A percentile compares a stretch with the other conserved stretches of the same genome.
These are phyloP conservation scores for Myrmecobius fasciatus DNA, from an alignment of 2,113 vertebrate species.

Conservation along the genomic window DNA sequence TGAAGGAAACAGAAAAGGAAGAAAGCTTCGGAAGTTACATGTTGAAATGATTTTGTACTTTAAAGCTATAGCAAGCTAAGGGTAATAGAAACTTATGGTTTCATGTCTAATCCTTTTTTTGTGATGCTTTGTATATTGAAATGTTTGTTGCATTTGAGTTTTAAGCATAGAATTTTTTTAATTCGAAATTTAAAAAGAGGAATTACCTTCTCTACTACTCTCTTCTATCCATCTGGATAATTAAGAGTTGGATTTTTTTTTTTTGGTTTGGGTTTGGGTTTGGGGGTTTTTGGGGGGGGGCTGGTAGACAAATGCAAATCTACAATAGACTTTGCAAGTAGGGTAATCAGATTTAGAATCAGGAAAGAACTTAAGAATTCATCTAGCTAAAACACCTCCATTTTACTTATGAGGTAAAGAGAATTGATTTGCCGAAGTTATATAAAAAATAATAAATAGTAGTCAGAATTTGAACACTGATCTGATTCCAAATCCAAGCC, in stretches of 20 bases:
- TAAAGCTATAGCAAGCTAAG: background rate
- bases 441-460: background rate
- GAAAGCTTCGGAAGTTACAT: background rate
- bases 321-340: background rate
- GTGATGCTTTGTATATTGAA: background rate
- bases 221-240: background rate
- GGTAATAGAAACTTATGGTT: background rate
- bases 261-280: no score
- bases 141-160: background rate
- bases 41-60: background rate
- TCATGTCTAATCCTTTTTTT: background rate
- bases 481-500: background rate
- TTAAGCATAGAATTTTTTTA: background rate
- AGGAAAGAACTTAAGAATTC: background rate
- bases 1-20: background rate
- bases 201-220: background rate
- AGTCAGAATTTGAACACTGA: background rate
- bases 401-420: background rate
- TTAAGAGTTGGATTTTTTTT: background rate
- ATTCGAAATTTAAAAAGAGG: background rate
- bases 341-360: background rate
- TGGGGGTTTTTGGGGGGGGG: no score
- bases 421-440: background rate
- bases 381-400: background rate
- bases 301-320: background rate